A percentile compares a stretch with the other conserved stretches of the same genome.
Conservation (phyloP, 1,140 invertebrate species). For the Chelonus insularis region DNA sequence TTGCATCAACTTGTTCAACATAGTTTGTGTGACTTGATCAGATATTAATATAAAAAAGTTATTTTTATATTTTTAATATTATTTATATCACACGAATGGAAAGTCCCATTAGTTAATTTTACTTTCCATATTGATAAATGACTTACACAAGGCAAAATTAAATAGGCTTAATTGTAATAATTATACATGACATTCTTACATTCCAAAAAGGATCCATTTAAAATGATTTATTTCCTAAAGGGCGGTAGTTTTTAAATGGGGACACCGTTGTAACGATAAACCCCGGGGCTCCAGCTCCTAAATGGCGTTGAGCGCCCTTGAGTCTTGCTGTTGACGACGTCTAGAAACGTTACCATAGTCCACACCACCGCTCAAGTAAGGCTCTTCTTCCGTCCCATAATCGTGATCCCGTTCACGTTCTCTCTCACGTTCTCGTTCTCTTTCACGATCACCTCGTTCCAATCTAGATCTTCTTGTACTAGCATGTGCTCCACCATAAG, state of each 20-base stretch:
- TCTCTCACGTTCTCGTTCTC: slow-evolving; percentile 26
- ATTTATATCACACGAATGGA: no score
- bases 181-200: no score
- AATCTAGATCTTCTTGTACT: slow-evolving; percentile 50
- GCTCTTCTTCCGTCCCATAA: slow-evolving; percentile 51
- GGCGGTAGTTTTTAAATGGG: slow-evolving; percentile 58
- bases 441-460: slow-evolving; percentile 45
- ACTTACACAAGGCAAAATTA: no score
- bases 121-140: no score
- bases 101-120: no score
- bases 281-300: slow-evolving; percentile 60
- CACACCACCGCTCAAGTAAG: slow-evolving; percentile 40
- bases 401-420: slow-evolving; percentile 43
- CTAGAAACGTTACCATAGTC: slow-evolving; percentile 45
- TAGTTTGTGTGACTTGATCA: no score
- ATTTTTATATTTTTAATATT: no score
- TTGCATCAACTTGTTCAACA: no score
- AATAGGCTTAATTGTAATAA: no score
- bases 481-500: slow-evolving; percentile 47
- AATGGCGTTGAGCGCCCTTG: slow-evolving; percentile 55
- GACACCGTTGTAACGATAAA: slow-evolving; percentile 57
- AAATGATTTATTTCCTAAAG: slow-evolving; percentile 42
- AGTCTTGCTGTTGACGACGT: slow-evolving; percentile 54
- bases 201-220: background rate
- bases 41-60: no score